A percentile compares a stretch with the other conserved stretches of the same genome.
Evolutionary conservation across 2,797 vertebrate species (phyloP).

Genomic region (Meda fulgida): DNA sequence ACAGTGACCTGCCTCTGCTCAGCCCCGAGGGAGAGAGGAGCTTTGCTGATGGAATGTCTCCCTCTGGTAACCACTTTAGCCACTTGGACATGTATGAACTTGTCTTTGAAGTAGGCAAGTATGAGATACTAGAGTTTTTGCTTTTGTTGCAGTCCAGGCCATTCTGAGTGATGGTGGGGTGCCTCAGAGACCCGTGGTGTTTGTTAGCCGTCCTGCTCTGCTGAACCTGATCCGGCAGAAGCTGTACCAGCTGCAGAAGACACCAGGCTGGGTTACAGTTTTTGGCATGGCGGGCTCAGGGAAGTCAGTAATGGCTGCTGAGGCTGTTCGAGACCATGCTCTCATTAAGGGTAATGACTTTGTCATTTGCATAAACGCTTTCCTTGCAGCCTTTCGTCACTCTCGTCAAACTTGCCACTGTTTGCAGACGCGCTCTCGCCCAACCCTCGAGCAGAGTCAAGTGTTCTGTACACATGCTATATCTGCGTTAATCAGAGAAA

Average conservation of each 20-base stretch:
- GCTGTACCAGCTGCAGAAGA: conserved; percentile 78
- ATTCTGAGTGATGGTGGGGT: conserved; percentile 92
- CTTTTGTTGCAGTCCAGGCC: conserved; percentile 66
- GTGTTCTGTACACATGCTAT: no score
- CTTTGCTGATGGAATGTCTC: conserved; percentile 75
- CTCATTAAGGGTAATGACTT: conserved; percentile 83
- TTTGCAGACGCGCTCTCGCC: no score
- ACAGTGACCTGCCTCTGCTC: conserved; percentile 76
- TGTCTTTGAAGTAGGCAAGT: neutral
- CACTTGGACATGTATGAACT: neutral
- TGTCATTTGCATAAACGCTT: neutral
- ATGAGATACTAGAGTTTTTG: neutral
- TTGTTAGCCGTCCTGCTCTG: conserved; percentile 86
- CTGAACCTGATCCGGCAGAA: conserved; percentile 84
- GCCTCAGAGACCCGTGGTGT: conserved; percentile 93
- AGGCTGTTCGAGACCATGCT: conserved; percentile 86
- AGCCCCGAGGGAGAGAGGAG: conserved; percentile 74
- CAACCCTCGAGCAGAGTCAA: no score
- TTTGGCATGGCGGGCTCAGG: conserved; percentile 98
- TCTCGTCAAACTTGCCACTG: no score
- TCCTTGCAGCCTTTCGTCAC: no score
- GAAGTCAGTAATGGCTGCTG: conserved; percentile 94
- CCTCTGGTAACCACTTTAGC: conserved; percentile 84
- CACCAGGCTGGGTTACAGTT: conserved; percentile 91
- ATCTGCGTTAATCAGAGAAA: no score